Conservation (phyloP, 1,140 invertebrate genomes). For the Heliconius eleuchia region DNA sequence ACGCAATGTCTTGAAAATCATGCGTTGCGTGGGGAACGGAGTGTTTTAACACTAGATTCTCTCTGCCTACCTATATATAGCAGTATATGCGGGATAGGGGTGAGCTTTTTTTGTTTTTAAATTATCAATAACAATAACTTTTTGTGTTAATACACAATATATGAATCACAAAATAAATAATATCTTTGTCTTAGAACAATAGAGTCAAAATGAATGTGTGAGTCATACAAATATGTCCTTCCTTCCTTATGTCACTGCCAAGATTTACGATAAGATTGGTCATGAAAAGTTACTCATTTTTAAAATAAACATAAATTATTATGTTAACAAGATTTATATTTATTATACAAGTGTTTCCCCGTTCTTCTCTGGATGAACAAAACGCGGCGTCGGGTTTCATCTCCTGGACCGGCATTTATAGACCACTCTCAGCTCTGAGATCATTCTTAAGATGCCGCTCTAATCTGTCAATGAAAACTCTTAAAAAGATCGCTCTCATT, state of each 20-base stretch:
- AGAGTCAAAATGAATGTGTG: background rate
- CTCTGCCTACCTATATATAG: no score
- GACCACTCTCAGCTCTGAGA: background rate
- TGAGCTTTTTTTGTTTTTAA: background rate
- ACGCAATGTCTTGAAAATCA: no score
- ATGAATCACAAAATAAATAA: background rate
- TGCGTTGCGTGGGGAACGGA: no score
- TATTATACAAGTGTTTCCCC: background rate
- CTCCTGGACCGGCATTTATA: background rate
- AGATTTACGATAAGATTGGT: constrained; percentile 2
- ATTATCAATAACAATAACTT: background rate
- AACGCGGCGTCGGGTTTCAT: no score
- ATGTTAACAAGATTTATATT: background rate
- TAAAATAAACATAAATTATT: background rate
- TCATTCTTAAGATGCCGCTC: background rate
- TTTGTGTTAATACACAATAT: background rate
- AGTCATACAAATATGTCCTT: background rate
- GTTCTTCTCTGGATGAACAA: background rate
- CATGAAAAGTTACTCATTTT: background rate
- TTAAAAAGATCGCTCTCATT: no score
- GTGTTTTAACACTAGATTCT: no score
- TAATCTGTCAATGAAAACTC: background rate
- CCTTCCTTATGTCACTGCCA: background rate
- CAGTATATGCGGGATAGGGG: no score
- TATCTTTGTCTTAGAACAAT: constrained; percentile 5